Evolutionary conservation across 1,140 invertebrate species (phyloP).

Genomic region (Lordiphosa mommai): DNA sequence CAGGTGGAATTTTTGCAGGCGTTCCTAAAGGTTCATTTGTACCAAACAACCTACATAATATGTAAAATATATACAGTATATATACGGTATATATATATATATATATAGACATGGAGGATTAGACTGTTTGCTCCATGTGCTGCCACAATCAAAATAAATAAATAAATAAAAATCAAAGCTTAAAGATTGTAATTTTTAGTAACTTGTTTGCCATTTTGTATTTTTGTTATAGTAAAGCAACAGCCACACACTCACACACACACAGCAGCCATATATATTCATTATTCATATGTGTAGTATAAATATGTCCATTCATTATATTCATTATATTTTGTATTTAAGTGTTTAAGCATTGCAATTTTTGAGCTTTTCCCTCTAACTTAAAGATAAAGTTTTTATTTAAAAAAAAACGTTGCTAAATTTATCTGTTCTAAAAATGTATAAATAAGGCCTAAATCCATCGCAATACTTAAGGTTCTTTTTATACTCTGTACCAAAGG

Average conservation of each 20-base stretch:
- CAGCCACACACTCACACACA: background rate
- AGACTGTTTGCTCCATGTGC: background rate
- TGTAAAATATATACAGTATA: background rate
- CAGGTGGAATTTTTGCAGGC: constrained; percentile 21
- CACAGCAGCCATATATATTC: constrained; percentile 6
- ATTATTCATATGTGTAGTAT: background rate
- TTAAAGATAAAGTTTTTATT: too few relatives aligned
- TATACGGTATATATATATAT: constrained; percentile 2
- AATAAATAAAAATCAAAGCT: constrained; percentile 4
- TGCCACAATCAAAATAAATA: constrained; percentile 17
- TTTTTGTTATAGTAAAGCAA: constrained; percentile 16
- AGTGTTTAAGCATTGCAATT: background rate
- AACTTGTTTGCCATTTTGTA: constrained; percentile 41
- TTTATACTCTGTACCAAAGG: too few relatives aligned
- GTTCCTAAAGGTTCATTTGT: constrained; percentile 50
- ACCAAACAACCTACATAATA: background rate
- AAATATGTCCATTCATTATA: background rate
- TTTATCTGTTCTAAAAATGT: too few relatives aligned
- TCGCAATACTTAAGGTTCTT: too few relatives aligned
- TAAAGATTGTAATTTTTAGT: constrained; percentile 16
- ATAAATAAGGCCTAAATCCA: too few relatives aligned
- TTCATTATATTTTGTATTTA: background rate
- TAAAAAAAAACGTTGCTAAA: too few relatives aligned
- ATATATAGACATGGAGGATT: background rate
- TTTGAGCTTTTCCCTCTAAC: background rate